phyloP scores from a whole-genome alignment of 1,140 invertebrate genomes.

The Eulimnadia texana region DNA sequence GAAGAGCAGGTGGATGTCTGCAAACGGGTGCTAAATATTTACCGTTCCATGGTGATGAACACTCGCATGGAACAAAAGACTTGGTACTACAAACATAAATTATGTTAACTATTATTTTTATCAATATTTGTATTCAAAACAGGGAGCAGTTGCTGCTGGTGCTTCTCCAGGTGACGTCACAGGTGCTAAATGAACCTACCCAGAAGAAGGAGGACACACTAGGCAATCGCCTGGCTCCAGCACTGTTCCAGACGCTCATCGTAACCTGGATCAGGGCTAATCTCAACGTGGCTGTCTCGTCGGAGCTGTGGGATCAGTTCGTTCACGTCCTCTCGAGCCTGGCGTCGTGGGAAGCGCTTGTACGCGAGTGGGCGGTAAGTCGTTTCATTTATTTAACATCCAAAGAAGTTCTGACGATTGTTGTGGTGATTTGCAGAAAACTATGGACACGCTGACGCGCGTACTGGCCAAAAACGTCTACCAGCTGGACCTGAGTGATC shows the following conservation, averaged over 20 bases:
- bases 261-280: conserved; percentile 98
- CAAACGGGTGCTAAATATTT: conserved; percentile 90
- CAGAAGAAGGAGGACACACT: conserved; percentile 59
- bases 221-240: conserved; percentile 69
- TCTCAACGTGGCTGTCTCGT: conserved; percentile 75
- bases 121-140: conserved; percentile 23
- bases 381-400: neutral
- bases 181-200: conserved; percentile 60
- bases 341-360: conserved; percentile 87
- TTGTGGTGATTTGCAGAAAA: conserved; percentile 52
- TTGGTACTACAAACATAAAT: conserved; percentile 44
- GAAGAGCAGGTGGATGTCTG: conserved; percentile 93
- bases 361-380: conserved; percentile 88
- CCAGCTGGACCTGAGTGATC: conserved; percentile 73
- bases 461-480: conserved; percentile 87
- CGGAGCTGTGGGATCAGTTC: conserved; percentile 88
- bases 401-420: neutral
- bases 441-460: conserved; percentile 83
- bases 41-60: conserved; percentile 94
- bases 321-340: conserved; percentile 70
- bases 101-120: conserved; percentile 13
- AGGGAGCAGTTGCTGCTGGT: conserved; percentile 77
- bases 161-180: conserved; percentile 79
- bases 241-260: conserved; percentile 88
- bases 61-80: conserved; percentile 78